A percentile compares a stretch with the other conserved stretches of the same genome.
Evolutionary conservation across 2,113 vertebrate genomes (phyloP).

Genomic region (Myotis brandtii): DNA sequence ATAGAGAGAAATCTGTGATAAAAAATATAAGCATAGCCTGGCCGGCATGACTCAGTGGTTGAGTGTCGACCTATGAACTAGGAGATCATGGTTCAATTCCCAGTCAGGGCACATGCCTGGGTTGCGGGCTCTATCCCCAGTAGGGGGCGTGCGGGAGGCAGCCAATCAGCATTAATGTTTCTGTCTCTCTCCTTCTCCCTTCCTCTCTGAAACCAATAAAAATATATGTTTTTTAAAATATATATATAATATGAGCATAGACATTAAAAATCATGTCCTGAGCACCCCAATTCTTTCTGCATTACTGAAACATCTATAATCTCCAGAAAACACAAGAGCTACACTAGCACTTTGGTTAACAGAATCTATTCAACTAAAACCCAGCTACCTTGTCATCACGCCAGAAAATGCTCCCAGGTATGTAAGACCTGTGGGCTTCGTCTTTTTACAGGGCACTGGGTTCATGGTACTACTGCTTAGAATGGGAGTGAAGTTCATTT

Average conservation of each 20-base stretch:
- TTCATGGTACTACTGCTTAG: neutral
- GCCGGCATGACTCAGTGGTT: too few relatives aligned
- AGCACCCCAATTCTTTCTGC: neutral
- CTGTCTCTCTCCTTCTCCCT: too few relatives aligned
- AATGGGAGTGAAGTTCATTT: neutral
- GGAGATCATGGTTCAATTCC: too few relatives aligned
- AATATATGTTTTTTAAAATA: too few relatives aligned
- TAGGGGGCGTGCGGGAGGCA: too few relatives aligned
- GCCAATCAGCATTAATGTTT: too few relatives aligned
- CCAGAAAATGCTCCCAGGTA: neutral
- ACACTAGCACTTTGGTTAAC: neutral
- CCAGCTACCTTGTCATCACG: neutral
- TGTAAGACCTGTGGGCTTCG: neutral
- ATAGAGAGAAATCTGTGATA: neutral
- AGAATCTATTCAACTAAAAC: neutral
- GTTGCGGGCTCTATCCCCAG: too few relatives aligned
- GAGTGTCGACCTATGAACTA: too few relatives aligned
- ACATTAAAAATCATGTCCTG: neutral
- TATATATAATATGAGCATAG: too few relatives aligned
- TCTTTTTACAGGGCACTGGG: neutral
- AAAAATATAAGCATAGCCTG: neutral
- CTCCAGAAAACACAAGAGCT: neutral
- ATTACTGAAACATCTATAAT: neutral
- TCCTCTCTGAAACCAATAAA: too few relatives aligned
- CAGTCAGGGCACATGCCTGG: too few relatives aligned